Base-by-base conservation (phyloP, 1,140 invertebrate species). In the Aphis gossypii region DNA sequence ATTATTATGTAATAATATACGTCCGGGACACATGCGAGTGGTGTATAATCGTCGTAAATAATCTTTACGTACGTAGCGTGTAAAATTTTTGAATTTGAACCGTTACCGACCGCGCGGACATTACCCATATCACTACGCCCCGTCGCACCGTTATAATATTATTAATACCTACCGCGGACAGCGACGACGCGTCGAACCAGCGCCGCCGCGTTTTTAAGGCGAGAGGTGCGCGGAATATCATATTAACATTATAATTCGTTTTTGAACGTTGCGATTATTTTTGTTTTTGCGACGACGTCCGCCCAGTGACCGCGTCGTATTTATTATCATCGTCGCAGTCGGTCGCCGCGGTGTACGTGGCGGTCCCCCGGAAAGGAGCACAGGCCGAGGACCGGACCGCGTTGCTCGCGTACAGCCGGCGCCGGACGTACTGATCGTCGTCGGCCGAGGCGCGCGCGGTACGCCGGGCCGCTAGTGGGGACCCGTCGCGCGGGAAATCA, bases 401-500 rank as follows among this genome's bases (percentile, higher is more conserved):
- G 84, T 6, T 41, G 44, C 30, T 44, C 84, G 41, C 84, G 44
- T 44, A 86, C 41, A 86, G 41, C 41, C 84, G 41, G 38, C 23
- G 84, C 84, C 84, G 84, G 84, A 23, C 84, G 84, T 86, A 86
- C 84, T 44, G 84, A 44, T 44, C 44, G 41, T 44, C 44, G 41
- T 30, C 84, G 30, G 48, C 35, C 44, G 20, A 87, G 7, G 5
- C 44, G 84, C 84, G 84, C 44, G 44, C 84, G 84, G 84, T 30
- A 25, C 86, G 84, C 84, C 84, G 84, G 84, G 84, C 84, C 84
- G 41, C 84, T 46, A 86, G 41, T 46, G 84, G 84, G 84, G 25
- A 86, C 41, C 14, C 11, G 84, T 4, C 84, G 25, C 41, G 18
- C 84, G 38, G 84, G 5, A 30, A 44, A 86, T 86, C 41, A 41